Evolutionary conservation across 2,113 vertebrate species (phyloP).

Genomic region (Psittacara wagleri): DNA sequence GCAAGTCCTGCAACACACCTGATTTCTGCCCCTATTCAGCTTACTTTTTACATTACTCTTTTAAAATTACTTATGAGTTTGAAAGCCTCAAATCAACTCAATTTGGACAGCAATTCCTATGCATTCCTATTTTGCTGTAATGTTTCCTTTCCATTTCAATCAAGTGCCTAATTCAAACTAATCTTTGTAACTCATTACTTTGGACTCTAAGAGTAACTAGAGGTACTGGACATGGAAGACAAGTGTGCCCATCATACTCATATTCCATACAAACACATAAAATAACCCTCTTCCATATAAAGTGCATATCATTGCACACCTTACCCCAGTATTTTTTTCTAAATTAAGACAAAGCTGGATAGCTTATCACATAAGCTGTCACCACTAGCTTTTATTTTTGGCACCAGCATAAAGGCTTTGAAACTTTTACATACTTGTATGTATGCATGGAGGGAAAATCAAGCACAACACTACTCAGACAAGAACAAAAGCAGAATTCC

Average conservation of each 20-base stretch:
- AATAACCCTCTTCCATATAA: not conserved
- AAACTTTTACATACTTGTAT: not conserved
- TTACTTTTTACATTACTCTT: not conserved
- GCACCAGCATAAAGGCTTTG: not conserved
- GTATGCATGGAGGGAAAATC: not conserved
- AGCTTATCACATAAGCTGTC: not conserved
- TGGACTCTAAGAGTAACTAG: not conserved
- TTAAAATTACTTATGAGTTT: not conserved
- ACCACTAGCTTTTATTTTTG: not conserved
- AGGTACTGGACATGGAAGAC: not conserved
- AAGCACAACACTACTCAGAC: not conserved
- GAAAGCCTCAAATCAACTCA: not conserved
- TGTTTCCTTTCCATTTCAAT: not conserved
- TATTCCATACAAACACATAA: not conserved
- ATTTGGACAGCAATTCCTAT: not conserved
- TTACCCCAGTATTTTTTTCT: not conserved
- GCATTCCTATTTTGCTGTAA: not conserved
- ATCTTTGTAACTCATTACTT: not conserved
- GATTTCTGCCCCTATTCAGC: not conserved
- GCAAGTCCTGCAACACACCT: not conserved
- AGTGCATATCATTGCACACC: fast-evolving
- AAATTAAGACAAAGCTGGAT: not conserved
- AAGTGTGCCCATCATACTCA: not conserved
- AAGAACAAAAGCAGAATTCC: not conserved
- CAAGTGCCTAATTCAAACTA: not conserved